Conservation (phyloP, 2,113 vertebrate genomes). For the Kryptolebias marmoratus region DNA sequence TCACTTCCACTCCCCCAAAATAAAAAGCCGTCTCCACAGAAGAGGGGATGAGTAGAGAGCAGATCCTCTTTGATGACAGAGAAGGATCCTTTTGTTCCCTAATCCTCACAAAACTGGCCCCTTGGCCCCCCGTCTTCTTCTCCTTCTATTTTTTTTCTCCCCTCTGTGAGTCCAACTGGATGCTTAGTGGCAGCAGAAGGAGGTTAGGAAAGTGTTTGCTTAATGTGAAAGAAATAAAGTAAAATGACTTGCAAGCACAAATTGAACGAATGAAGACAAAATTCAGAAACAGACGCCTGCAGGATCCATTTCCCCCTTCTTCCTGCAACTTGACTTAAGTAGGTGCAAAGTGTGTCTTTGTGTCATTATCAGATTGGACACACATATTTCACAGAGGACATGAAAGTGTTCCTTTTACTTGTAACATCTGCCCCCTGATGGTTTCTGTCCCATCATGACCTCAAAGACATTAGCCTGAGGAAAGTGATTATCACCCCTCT, state of each 20-base stretch:
- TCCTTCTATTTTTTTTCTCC: slow-evolving; percentile 15
- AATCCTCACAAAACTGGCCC: slow-evolving; percentile 83
- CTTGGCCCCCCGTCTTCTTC: slow-evolving; percentile 17
- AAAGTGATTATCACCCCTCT: slow-evolving; percentile 58
- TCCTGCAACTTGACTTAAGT: slow-evolving; percentile 57
- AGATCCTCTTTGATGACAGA: slow-evolving; percentile 89
- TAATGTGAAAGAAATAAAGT: no score
- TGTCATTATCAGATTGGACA: slow-evolving; percentile 80
- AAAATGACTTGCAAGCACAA: no score
- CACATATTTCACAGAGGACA: slow-evolving; percentile 74
- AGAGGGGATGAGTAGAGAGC: slow-evolving; percentile 78
- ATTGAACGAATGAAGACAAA: slow-evolving; percentile 10
- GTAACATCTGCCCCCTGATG: slow-evolving; percentile 69
- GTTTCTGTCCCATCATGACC: slow-evolving; percentile 57
- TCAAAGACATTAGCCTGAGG: slow-evolving; percentile 66
- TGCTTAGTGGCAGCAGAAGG: slow-evolving; percentile 79
- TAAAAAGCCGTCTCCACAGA: slow-evolving; percentile 85
- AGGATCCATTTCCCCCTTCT: slow-evolving; percentile 53
- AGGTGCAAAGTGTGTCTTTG: slow-evolving; percentile 54
- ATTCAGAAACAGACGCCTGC: slow-evolving; percentile 32
- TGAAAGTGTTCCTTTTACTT: slow-evolving; percentile 72
- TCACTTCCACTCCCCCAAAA: slow-evolving; percentile 62
- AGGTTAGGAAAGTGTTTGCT: slow-evolving; percentile 65
- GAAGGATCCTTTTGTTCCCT: slow-evolving; percentile 90
- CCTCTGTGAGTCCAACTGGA: slow-evolving; percentile 86